phyloP scores from a whole-genome alignment of 2,797 vertebrate species.

The Sphenopsis melanotis region DNA sequence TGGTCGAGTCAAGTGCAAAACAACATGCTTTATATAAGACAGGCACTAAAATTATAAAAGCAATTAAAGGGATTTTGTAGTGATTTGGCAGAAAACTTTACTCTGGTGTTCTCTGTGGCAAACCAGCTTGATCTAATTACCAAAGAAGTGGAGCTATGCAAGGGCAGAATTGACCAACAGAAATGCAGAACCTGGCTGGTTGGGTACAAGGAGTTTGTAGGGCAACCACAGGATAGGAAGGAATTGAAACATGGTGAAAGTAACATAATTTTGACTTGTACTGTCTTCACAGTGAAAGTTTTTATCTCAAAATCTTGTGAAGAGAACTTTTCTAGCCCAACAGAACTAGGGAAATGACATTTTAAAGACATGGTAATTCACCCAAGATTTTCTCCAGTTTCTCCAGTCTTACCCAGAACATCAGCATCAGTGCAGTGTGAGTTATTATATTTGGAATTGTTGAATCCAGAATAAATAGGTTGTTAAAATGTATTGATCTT shows the following conservation, averaged over 20 bases:
- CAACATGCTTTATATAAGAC: not conserved
- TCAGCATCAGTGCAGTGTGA: not conserved
- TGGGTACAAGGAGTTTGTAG: not conserved
- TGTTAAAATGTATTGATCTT: not conserved
- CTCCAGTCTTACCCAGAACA: not conserved
- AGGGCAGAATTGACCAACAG: not conserved
- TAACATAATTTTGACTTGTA: not conserved
- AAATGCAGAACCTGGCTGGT: not conserved
- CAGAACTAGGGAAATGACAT: not conserved
- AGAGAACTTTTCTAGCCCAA: not conserved
- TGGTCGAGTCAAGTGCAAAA: not conserved
- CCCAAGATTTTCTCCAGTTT: not conserved
- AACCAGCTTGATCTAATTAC: not conserved
- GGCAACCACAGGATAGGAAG: not conserved
- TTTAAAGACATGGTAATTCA: not conserved
- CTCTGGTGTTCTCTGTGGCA: not conserved
- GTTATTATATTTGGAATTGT: not conserved
- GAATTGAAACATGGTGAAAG: not conserved
- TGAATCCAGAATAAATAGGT: not conserved
- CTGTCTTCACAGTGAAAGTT: not conserved
- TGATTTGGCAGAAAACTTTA: slow-evolving; percentile 7
- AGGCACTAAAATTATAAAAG: not conserved
- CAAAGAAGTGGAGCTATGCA: not conserved
- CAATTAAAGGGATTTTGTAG: not conserved
- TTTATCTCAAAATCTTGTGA: not conserved